Conservation (phyloP, 2,888 invertebrate genomes). For the Endomychus coccineus region DNA sequence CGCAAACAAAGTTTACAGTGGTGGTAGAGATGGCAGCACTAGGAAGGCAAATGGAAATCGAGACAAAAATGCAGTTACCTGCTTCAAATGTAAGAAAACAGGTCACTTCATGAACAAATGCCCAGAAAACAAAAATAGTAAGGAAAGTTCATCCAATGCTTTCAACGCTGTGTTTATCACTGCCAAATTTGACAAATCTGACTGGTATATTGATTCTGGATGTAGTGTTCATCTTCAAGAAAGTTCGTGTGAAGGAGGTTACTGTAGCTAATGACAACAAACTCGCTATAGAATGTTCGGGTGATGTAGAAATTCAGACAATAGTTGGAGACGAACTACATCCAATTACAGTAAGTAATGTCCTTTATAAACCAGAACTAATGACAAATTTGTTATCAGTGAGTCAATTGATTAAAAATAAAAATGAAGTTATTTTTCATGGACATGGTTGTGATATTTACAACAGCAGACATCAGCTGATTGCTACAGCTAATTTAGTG, state of each 20-base stretch:
- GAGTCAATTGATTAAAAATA: conserved; percentile 24
- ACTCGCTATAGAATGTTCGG: conserved; percentile 20
- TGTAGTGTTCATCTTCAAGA: conserved; percentile 25
- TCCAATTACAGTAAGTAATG: conserved; percentile 18
- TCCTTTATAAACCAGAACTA: conserved; percentile 21
- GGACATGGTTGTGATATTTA: conserved; percentile 18
- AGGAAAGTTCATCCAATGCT: conserved; percentile 12
- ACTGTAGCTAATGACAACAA: conserved; percentile 20
- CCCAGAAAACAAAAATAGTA: conserved; percentile 8
- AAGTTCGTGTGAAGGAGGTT: conserved; percentile 19
- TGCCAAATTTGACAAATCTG: conserved; percentile 18
- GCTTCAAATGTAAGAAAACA: conserved; percentile 20
- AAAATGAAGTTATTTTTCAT: conserved; percentile 21
- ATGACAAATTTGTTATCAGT: conserved; percentile 26
- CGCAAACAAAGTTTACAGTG: conserved; percentile 4
- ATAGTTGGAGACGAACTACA: conserved; percentile 11
- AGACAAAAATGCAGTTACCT: conserved; percentile 16
- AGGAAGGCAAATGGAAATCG: conserved; percentile 8
- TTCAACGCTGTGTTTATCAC: conserved; percentile 24
- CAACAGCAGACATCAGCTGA: conserved; percentile 15
- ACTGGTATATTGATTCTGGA: conserved; percentile 30
- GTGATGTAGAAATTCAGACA: conserved; percentile 22
- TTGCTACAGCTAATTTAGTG: conserved; percentile 19
- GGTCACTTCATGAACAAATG: conserved; percentile 24
- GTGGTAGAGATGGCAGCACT: conserved; percentile 8